Evolutionary conservation across 2,797 vertebrate species (phyloP), one percentile per base, ranked within the genome.

Genomic region (Phoxinus dragarum): DNA sequence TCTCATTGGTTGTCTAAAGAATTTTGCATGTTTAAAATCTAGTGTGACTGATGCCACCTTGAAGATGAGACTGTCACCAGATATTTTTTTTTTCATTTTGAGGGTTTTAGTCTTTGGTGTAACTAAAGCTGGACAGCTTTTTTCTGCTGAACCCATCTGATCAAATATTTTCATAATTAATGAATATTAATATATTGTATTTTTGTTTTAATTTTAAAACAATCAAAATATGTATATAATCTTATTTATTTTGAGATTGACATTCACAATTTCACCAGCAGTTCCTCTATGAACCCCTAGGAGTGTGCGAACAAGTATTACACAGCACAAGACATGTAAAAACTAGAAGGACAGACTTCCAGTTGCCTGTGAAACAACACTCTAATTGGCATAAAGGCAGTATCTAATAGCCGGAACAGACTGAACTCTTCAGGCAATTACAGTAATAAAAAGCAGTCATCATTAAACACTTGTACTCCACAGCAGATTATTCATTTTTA

Each of bases 211-310:
- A 61, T 61, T 61, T 61, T 5, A 12, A 61, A 27, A 61, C n/a
- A 27, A 27, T 59, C 23, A n/a, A 59, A 59, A 59, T 59, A n/a
- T 59, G 9, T 59, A 59, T n/a, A n/a, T 23, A n/a, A 59, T 59
- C 10, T 1, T 0, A 56, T 56, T 59, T 31, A 34, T 31, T 52
- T 36, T 54, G 27, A 2, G 7, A 21, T 10, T 52, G n/a, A 21
- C 44, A 31, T 71, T 71, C 12, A 73, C 40, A 44, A 47, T 27
- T 36, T 36, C 17, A 34, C 31, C 34, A 11, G 49, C 49, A 76
- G 49, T 76, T 76, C 73, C 49, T 76, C n/a, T 1, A n/a, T 40
- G n/a, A 78, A 61, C 54, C 75, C 23, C 54, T 78, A 42, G 75
- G 75, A 42, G 54, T 27, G 27, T 27, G 12, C 14, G 5, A 36